Conservation (phyloP, 2,888 invertebrate species). For the Candidula unifasciata region DNA sequence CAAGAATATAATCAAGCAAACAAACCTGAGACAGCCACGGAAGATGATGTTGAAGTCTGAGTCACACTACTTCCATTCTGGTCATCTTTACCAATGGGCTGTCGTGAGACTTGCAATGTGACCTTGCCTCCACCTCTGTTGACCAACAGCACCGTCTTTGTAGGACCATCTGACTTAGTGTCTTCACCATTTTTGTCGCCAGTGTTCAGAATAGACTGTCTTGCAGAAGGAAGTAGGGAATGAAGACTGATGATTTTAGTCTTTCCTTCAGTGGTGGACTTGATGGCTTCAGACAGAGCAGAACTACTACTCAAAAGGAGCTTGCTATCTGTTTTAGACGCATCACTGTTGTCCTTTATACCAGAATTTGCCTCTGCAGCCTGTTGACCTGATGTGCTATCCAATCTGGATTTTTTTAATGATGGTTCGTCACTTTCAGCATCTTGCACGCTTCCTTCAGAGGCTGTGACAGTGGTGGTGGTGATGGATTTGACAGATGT, state of each 20-base stretch:
- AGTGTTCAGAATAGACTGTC: constrained; percentile 60
- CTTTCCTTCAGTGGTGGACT: constrained; percentile 51
- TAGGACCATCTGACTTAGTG: constrained; percentile 41
- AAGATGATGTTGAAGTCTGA: constrained; percentile 52
- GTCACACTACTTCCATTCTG: constrained; percentile 42
- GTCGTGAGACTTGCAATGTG: constrained; percentile 62
- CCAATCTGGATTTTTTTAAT: constrained; percentile 56
- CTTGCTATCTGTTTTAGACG: constrained; percentile 37
- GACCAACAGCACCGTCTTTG: constrained; percentile 71
- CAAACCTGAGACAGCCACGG: constrained; percentile 54
- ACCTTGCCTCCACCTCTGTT: constrained; percentile 73
- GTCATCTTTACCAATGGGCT: constrained; percentile 46
- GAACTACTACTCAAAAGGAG: constrained; percentile 33
- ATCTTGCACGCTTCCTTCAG: not conserved
- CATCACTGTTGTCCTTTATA: not conserved
- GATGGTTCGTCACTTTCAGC: constrained; percentile 62
- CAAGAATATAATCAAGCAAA: not conserved
- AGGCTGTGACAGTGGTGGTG: constrained; percentile 55
- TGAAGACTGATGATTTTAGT: constrained; percentile 70
- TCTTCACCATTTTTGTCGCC: constrained; percentile 53
- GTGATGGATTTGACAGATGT: constrained; percentile 56
- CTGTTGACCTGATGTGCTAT: constrained; percentile 51
- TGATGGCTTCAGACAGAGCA: constrained; percentile 43
- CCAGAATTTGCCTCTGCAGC: not conserved
- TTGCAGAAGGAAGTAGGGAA: constrained; percentile 68